Evolutionary conservation across 2,113 vertebrate genomes (phyloP).

Genomic region (Protobothrops mucrosquamatus): DNA sequence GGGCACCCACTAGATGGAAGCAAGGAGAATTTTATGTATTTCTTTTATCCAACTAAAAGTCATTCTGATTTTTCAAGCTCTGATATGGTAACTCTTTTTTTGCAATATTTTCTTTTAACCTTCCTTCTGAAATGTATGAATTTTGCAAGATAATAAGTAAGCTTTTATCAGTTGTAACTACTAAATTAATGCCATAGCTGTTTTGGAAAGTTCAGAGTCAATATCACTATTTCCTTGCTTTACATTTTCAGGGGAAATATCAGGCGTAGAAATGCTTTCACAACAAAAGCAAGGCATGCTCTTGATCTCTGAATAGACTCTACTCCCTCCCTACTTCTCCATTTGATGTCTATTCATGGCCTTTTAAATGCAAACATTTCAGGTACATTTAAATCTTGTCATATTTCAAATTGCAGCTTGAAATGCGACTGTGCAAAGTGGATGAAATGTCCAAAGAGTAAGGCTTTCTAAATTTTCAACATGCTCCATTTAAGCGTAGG

Average conservation of each 20-base stretch:
- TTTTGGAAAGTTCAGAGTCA: background rate
- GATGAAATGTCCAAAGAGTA: slow-evolving; percentile 1
- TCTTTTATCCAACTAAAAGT: background rate
- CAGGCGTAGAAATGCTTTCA: slow-evolving; percentile 4
- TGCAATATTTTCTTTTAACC: background rate
- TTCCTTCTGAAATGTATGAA: background rate
- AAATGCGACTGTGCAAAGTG: slow-evolving; percentile 5
- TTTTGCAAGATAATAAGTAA: background rate
- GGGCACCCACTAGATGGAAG: background rate
- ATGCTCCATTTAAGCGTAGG: background rate
- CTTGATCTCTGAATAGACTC: background rate
- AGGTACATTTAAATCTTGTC: slow-evolving; percentile 27
- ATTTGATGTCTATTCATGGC: background rate
- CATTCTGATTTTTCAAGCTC: background rate
- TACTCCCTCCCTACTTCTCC: background rate
- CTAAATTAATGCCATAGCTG: background rate
- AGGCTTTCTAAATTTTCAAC: slow-evolving; percentile 10
- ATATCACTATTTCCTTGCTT: background rate
- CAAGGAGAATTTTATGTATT: background rate
- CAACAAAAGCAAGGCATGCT: background rate
- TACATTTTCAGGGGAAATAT: background rate
- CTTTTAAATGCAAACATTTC: slow-evolving; percentile 13
- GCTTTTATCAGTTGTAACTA: background rate
- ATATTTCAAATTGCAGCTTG: slow-evolving; percentile 19
- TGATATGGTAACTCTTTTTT: background rate